Evolutionary conservation across 1,140 invertebrate species (phyloP).

Genomic region (Drosophila mauritiana): DNA sequence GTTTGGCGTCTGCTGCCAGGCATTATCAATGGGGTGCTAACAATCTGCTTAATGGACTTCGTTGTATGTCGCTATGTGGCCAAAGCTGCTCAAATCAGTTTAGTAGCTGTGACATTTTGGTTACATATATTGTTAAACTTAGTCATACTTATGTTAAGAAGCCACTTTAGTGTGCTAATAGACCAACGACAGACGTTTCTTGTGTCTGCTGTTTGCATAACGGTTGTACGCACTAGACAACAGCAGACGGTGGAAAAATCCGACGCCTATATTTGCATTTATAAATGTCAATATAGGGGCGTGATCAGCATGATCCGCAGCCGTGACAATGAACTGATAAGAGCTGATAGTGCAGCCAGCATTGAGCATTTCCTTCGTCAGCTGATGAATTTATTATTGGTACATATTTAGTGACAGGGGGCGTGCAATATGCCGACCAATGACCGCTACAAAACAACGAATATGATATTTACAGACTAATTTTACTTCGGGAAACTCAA

Average conservation of each 20-base stretch:
- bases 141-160: not conserved
- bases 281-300: slow-evolving; percentile 31
- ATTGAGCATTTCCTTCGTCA: slow-evolving; percentile 29
- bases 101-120: not conserved
- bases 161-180: not conserved
- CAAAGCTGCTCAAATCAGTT: not conserved
- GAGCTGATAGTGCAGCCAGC: slow-evolving; percentile 4
- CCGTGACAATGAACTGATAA: slow-evolving; percentile 63
- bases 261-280: slow-evolving; percentile 19
- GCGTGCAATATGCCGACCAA: not conserved
- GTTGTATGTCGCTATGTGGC: slow-evolving; percentile 3
- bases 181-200: not conserved
- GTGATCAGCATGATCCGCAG: slow-evolving; percentile 59
- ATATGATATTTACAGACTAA: not conserved
- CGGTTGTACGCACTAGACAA: slow-evolving; percentile 14
- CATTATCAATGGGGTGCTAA: slow-evolving; percentile 32
- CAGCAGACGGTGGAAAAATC: slow-evolving; percentile 25
- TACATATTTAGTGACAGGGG: not conserved
- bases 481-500: no score
- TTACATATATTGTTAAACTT: not conserved
- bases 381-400: slow-evolving; percentile 34
- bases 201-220: slow-evolving; percentile 50
- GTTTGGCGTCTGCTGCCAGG: slow-evolving; percentile 16
- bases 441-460: not conserved
- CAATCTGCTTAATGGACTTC: not conserved